phyloP scores from a whole-genome alignment of 2,888 invertebrate species.

The Lingula anatina region DNA sequence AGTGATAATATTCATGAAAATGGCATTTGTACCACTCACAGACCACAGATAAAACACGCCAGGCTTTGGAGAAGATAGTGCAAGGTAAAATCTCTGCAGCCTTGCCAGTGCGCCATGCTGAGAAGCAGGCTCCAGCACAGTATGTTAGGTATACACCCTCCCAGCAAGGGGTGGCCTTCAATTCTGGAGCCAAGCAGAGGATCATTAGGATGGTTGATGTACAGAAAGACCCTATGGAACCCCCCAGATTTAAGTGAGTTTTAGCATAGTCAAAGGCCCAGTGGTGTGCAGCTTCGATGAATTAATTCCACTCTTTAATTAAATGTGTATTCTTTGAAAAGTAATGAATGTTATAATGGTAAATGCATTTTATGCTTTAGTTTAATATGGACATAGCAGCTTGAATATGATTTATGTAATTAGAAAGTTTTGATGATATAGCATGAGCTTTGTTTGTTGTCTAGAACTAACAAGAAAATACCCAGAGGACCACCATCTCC shows the following conservation, averaged over 20 bases:
- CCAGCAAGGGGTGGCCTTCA: constrained; percentile 89
- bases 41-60: constrained; percentile 81
- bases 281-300: no score
- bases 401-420: no score
- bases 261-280: no score
- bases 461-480: constrained; percentile 95
- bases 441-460: constrained; percentile 11
- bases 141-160: constrained; percentile 96
- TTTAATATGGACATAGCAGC: no score
- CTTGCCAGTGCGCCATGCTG: constrained; percentile 91
- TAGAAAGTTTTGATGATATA: no score
- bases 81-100: constrained; percentile 85
- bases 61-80: constrained; percentile 77
- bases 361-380: no score
- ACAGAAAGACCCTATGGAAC: constrained; percentile 96
- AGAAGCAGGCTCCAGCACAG: constrained; percentile 87
- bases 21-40: constrained; percentile 17
- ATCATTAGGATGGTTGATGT: constrained; percentile 94
- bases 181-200: constrained; percentile 95
- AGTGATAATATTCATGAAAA: background rate
- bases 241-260: constrained; percentile 78
- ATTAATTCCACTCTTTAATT: no score
- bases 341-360: no score
- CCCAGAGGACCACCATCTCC: constrained; percentile 98
- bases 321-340: no score